Percentiles rank a stretch among this genome's conserved stretches.
Conservation (phyloP, 2,888 invertebrate species). For the Andrena bucephala region DNA sequence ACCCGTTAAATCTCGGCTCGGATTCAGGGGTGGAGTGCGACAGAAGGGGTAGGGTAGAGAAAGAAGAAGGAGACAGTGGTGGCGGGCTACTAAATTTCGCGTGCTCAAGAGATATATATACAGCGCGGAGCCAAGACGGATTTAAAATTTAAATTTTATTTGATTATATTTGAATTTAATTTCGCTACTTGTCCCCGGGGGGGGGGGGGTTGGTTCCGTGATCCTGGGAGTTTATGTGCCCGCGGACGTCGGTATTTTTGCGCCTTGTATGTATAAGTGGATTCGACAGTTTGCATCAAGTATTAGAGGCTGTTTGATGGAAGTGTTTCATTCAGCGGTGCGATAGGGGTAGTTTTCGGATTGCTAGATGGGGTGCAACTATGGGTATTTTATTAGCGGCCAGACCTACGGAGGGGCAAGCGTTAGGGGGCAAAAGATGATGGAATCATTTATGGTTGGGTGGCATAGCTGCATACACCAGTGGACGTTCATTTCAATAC, state of each 20-base stretch:
- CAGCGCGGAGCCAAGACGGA: conserved; percentile 74
- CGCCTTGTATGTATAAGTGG: neutral
- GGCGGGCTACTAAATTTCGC: conserved; percentile 77
- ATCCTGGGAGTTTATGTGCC: conserved; percentile 38
- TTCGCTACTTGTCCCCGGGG: conserved; percentile 71
- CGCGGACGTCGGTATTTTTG: conserved; percentile 25
- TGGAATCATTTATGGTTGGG: neutral
- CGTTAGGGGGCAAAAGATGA: neutral
- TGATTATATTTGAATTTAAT: conserved; percentile 85
- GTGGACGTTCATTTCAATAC: neutral
- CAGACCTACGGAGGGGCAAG: neutral
- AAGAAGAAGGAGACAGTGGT: conserved; percentile 65
- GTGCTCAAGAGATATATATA: conserved; percentile 44
- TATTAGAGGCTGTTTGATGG: conserved; percentile 35
- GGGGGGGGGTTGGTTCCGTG: conserved; percentile 62
- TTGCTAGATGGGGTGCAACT: conserved; percentile 20
- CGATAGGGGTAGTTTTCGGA: conserved; percentile 44
- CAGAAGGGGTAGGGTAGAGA: conserved; percentile 46
- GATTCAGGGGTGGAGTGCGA: conserved; percentile 65
- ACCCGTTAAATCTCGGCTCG: conserved; percentile 81
- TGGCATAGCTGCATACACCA: neutral
- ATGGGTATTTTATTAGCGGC: conserved; percentile 37
- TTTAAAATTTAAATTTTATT: conserved; percentile 85
- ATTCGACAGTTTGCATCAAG: conserved; percentile 13
- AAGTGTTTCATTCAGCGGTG: conserved; percentile 16